Conservation (phyloP, 1,140 invertebrate genomes). For the Mylabris phalerata region DNA sequence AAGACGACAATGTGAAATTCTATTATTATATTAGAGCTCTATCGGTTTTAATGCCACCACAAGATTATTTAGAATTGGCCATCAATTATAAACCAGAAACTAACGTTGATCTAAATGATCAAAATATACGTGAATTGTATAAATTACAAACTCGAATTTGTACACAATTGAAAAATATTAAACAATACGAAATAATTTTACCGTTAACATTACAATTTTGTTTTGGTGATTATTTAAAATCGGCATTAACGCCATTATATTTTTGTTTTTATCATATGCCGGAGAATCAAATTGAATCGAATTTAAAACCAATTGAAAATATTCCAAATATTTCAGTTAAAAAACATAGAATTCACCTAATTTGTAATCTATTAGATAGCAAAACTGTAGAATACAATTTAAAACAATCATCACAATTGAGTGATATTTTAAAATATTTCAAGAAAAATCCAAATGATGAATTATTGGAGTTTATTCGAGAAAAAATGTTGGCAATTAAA, state of each 20-base stretch:
- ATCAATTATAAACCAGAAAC: neutral
- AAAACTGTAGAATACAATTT: neutral
- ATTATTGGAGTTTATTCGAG: constrained; percentile 1
- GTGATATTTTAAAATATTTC: constrained; percentile 1
- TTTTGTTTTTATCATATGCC: constrained; percentile 1
- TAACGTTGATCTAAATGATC: constrained; percentile 3
- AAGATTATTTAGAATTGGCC: neutral
- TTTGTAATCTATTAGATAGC: constrained; percentile 1
- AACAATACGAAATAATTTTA: neutral
- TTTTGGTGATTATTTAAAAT: constrained; percentile 2
- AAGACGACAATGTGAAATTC: neutral
- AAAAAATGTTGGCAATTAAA: neutral
- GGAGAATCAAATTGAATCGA: neutral
- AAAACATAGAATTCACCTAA: neutral
- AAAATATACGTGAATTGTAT: neutral
- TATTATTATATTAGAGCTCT: neutral
- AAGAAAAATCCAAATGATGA: neutral
- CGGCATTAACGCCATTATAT: neutral
- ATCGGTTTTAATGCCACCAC: neutral
- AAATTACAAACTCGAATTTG: neutral
- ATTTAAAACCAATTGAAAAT: neutral
- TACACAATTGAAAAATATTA: neutral
- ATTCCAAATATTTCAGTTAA: neutral
- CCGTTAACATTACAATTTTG: constrained; percentile 1
- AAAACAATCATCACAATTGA: neutral